Evolutionary conservation across 1,140 invertebrate species (phyloP), one percentile per base, ranked within the genome.

Genomic region (Drosophila pallidifrons): DNA sequence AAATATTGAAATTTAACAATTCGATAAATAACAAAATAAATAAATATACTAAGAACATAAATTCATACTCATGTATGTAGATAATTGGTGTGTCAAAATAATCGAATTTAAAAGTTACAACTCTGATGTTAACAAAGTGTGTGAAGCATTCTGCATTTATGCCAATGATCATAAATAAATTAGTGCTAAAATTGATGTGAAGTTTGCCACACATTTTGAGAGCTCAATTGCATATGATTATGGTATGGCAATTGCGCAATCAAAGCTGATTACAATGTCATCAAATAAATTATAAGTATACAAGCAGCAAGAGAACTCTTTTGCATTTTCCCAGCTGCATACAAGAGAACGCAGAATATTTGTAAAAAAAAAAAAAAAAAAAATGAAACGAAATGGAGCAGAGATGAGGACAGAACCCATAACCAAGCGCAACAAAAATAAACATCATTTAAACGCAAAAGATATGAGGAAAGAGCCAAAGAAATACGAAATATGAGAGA

Each of bases 371-470:
- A 35, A 57, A n/a, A n/a, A 13, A 5, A 15, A 15, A 15, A 15
- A 15, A 15, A 15, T 15, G n/a, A 45, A 45, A 57, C 64, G 69
- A 77, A 65, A 46, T 46, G 35, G 49, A 67, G 28, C 11, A 41
- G 30, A 52, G 63, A 45, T 47, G 47, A 49, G 47, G 52, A 52
- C 64, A 13, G 15, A 30, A 35, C 45, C 35, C 15, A 68, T 10
- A 47, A 16, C 5, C 35, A 20, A 41, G 25, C n/a, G 10, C 30
- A 47, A 54, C 28, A 30, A 60, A 64, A 51, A 59, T 75, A 85
- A 85, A 86, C 69, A 85, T 66, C 65, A 79, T 72, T 68, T 76
- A 76, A 65, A 47, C 1, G 58, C 47, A 41, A 66, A 51, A 16
- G 54, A 20, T 41, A 6, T n/a, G 49, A 51, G 43, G 43, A 6